Base-by-base conservation (phyloP, 2,888 invertebrate genomes). In the Himalopsyche kuldschensis region DNA sequence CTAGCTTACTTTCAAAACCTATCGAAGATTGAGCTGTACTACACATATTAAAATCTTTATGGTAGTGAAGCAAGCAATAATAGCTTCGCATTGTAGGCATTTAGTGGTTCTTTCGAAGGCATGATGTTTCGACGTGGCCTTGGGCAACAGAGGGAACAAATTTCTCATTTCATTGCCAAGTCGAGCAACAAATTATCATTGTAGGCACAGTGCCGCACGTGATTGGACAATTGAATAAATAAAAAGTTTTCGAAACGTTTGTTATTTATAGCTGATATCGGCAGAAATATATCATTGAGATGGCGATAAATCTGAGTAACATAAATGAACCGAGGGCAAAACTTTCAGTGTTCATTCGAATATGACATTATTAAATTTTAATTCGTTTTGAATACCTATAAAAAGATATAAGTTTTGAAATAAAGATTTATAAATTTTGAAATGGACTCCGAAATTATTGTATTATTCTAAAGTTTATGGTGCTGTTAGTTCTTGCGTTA, bases 131-230 rank as follows among this genome's bases (percentile, higher is more conserved):
- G 48, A n/a, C 41, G 15, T 30, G 81, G 77, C 81, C 81, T 77
- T 81, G 82, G 76, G 81, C 81, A 48, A 17, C 27, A 20, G 55
- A 82, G 35, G 78, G 82, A 55, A 78, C 75, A 46, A 82, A 82
- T 82, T 82, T 82, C 82, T 78, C 78, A 78, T 82, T 82, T 82
- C 82, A 82, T 78, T 82, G 82, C 82, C 82, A 82, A 31, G 24
- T 69, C 69, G 69, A 27, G 15, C 24, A 15, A 69, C 69, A 24
- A 69, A 27, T 69, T 69, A 27, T 27, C 27, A 69, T 55, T 20
- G 55, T 55, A 24, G n/a, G n/a, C 55, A 55, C 55, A 55, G 55
- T 24, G 69, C 20, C 69, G 69, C 69, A 69, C 27, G 69, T 69
- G 69, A 69, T 69, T n/a, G 69, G 30, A 69, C 24, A 69, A 69